phyloP scores from a whole-genome alignment of 2,888 invertebrate species.

The Sesamia inferens region DNA sequence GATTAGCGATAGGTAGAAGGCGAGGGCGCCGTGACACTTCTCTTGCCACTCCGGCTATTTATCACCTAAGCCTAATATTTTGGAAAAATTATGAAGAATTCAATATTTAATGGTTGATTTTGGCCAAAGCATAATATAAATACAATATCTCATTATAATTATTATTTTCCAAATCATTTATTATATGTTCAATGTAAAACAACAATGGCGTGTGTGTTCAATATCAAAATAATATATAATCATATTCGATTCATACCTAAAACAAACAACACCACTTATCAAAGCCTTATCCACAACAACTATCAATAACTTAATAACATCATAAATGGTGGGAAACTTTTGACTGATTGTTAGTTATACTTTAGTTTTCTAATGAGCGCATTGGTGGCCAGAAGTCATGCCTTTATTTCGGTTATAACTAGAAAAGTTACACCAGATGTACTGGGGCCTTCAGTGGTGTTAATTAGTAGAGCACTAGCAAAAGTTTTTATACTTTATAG shows the following conservation, averaged over 20 bases:
- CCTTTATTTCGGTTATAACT: conserved; percentile 27
- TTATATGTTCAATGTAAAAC: neutral
- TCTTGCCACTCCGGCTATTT: too few species aligned
- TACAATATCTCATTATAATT: neutral
- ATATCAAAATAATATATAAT: neutral
- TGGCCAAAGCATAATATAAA: neutral
- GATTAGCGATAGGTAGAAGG: too few species aligned
- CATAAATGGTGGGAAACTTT: conserved; percentile 33
- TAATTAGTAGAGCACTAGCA: conserved; percentile 38
- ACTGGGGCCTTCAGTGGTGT: conserved; percentile 20
- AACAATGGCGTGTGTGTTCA: conserved; percentile 1
- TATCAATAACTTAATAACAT: conserved; percentile 28
- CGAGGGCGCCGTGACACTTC: too few species aligned
- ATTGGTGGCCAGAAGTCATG: conserved; percentile 21
- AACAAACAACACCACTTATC: conserved; percentile 14
- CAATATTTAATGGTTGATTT: neutral
- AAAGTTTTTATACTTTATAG: conserved; percentile 26
- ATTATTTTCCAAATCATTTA: conserved; percentile 4
- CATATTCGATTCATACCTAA: neutral
- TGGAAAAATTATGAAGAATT: too few species aligned
- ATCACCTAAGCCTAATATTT: too few species aligned
- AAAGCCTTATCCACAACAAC: conserved; percentile 25
- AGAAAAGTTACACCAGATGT: conserved; percentile 33
- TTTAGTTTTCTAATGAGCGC: conserved; percentile 32
- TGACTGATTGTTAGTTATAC: conserved; percentile 18